These are phyloP conservation scores for Alces alces DNA, from an alignment of 2,113 vertebrate species.

Conservation along the genomic window DNA sequence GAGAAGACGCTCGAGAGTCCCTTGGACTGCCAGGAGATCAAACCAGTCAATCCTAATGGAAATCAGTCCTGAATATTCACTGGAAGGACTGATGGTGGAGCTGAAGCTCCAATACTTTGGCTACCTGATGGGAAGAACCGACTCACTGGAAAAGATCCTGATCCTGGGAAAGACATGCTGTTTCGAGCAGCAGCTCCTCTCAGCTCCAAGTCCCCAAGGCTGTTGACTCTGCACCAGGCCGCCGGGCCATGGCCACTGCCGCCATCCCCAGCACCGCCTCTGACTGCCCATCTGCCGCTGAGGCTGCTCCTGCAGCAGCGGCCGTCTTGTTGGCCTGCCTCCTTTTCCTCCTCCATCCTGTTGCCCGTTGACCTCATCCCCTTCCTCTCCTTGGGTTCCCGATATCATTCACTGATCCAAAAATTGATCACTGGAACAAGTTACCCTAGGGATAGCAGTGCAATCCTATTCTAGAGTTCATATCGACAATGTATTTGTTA, in stretches of 20 bases:
- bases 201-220: constrained; percentile 76
- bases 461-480: neutral
- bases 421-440: neutral
- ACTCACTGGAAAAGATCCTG: neutral
- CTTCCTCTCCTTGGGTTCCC: constrained; percentile 43
- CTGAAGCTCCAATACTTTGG: neutral
- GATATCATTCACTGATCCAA: neutral
- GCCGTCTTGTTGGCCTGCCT: constrained; percentile 80
- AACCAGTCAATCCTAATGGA: neutral
- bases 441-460: neutral
- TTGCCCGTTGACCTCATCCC: constrained; percentile 26
- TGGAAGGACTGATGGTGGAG: neutral
- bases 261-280: constrained; percentile 63
- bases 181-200: constrained; percentile 76
- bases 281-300: constrained; percentile 70
- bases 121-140: neutral
- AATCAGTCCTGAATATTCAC: neutral
- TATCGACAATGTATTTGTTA: neutral
- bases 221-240: constrained; percentile 60
- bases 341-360: constrained; percentile 55
- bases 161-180: constrained; percentile 19
- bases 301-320: constrained; percentile 78
- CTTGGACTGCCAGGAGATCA: neutral
- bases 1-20: neutral
- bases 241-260: constrained; percentile 52